A percentile compares a stretch with the other conserved stretches of the same genome.
These are phyloP conservation scores for Batillaria attramentaria DNA, from an alignment of 1,140 invertebrate species.

Conservation along the genomic window DNA sequence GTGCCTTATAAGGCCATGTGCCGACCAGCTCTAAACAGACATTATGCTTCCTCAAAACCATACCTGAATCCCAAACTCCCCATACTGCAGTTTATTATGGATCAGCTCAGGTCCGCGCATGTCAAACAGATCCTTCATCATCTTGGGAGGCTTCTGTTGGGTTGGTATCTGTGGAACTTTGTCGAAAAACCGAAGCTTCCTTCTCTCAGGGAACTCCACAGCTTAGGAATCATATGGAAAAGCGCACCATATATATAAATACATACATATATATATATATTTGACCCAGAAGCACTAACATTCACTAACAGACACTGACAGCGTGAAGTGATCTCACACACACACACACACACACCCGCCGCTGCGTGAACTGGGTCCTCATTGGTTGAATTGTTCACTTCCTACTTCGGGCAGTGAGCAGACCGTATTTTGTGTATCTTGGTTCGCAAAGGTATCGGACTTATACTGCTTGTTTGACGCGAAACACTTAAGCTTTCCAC, in stretches of 20 bases:
- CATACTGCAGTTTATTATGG: conserved; percentile 87
- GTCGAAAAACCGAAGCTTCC: conserved; percentile 55
- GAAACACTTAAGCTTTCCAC: no score
- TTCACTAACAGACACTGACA: not conserved
- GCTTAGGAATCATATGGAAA: conserved; percentile 45
- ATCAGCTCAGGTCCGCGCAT: conserved; percentile 92
- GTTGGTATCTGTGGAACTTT: conserved; percentile 53
- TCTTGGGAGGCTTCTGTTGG: conserved; percentile 76
- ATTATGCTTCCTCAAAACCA: not conserved
- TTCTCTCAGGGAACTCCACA: conserved; percentile 63
- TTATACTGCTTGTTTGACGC: no score
- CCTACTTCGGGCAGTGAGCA: no score
- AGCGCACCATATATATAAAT: not conserved
- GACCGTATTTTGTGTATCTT: no score
- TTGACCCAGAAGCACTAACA: not conserved
- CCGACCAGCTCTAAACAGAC: no score
- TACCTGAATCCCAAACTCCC: conserved; percentile 93
- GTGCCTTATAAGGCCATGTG: no score
- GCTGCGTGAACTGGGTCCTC: no score
- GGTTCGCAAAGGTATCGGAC: no score
- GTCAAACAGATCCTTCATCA: conserved; percentile 84
- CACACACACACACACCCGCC: no score
- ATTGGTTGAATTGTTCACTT: no score
- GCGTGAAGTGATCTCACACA: no score
- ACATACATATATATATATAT: conserved; percentile 1